Percentiles rank a stretch among this genome's conserved stretches.
These are phyloP conservation scores for Muraenolepis orangiensis DNA, from an alignment of 2,797 vertebrate species.

Conservation along the genomic window DNA sequence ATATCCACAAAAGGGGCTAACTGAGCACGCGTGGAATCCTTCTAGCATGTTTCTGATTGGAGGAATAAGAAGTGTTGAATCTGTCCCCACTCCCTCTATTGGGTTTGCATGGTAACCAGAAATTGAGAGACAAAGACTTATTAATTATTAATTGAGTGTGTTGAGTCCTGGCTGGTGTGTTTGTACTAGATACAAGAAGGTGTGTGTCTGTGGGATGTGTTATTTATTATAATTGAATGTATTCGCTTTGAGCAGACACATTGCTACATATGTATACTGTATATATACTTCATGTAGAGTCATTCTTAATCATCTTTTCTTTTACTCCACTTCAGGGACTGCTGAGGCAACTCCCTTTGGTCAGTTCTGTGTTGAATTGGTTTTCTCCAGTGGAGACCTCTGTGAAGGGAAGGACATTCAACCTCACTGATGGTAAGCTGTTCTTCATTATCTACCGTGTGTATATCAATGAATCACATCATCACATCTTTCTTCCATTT, in stretches of 20 bases:
- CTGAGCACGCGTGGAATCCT: too few species aligned
- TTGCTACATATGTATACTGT: background rate
- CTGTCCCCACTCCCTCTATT: too few species aligned
- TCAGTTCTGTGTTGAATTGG: constrained; percentile 95
- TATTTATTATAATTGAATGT: background rate
- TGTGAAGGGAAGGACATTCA: constrained; percentile 88
- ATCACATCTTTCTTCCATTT: background rate
- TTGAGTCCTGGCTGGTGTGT: background rate
- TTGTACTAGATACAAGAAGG: background rate
- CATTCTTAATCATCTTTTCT: background rate
- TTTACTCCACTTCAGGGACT: constrained; percentile 77
- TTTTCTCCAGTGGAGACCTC: constrained; percentile 89
- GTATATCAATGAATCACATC: too few species aligned
- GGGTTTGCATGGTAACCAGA: background rate
- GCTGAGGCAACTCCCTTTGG: constrained; percentile 90
- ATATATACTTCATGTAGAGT: background rate
- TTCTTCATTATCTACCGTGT: background rate
- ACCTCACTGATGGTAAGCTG: constrained; percentile 88
- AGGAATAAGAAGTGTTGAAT: too few species aligned
- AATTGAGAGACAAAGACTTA: background rate
- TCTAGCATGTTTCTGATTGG: too few species aligned
- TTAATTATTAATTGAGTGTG: background rate
- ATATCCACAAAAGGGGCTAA: background rate
- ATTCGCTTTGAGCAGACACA: background rate
- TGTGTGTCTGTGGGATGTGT: background rate